Conservation (phyloP, 2,797 vertebrate genomes). For the Silurus aristotelis region DNA sequence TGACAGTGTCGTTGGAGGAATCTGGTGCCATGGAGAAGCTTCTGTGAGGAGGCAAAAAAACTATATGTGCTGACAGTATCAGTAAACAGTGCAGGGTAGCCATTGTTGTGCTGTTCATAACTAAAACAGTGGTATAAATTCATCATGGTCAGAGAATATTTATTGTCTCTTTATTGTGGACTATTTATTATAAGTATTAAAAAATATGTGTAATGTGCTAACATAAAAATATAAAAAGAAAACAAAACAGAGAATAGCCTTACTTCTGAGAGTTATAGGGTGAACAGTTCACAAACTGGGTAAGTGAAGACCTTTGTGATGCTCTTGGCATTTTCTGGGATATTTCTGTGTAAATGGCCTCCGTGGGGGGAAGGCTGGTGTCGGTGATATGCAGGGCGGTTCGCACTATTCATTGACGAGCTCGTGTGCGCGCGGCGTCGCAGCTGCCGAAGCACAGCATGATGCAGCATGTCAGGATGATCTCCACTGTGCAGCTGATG, state of each 20-base stretch:
- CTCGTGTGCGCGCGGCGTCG: neutral
- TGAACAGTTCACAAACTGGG: neutral
- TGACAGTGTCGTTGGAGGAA: constrained; percentile 14
- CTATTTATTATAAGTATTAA: no score
- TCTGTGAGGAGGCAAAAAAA: neutral
- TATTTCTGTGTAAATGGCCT: constrained; percentile 15
- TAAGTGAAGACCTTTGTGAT: neutral
- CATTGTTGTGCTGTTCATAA: constrained; percentile 4
- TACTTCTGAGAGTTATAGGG: neutral
- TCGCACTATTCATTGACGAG: neutral
- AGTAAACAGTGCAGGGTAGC: neutral
- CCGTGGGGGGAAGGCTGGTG: constrained; percentile 6
- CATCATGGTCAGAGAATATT: neutral
- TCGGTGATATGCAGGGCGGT: neutral
- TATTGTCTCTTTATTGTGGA: neutral
- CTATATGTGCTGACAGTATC: constrained; percentile 14
- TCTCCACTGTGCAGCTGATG: constrained; percentile 24
- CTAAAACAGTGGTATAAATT: neutral
- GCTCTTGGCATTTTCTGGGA: neutral
- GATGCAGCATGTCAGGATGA: constrained; percentile 22
- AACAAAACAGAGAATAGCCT: neutral
- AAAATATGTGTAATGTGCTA: no score
- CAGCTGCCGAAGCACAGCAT: constrained; percentile 13
- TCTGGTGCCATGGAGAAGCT: neutral
- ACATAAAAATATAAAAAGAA: neutral